These are phyloP conservation scores for Anomalospiza imberbis DNA, from an alignment of 2,797 vertebrate species.

Conservation along the genomic window DNA sequence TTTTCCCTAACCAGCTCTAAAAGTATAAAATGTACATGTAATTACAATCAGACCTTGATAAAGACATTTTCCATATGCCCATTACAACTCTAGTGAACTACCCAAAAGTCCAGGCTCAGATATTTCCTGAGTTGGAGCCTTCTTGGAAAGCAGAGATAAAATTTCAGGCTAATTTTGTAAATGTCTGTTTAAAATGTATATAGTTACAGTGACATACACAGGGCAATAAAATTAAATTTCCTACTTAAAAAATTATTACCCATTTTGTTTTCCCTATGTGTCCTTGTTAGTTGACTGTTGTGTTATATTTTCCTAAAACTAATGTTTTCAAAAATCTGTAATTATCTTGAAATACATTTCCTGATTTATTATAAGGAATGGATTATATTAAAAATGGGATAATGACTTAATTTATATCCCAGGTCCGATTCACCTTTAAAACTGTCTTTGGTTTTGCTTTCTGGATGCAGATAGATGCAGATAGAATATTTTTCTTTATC, in stretches of 20 bases:
- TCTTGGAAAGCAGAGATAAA: neutral
- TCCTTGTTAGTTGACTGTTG: neutral
- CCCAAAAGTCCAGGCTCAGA: neutral
- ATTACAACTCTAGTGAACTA: neutral
- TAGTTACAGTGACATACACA: neutral
- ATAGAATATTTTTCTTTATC: neutral
- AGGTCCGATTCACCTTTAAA: neutral
- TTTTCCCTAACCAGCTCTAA: neutral
- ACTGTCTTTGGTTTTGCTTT: neutral
- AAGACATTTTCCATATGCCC: neutral
- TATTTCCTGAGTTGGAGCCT: neutral
- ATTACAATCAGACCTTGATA: neutral
- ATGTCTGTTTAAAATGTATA: neutral
- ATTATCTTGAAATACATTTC: slow-evolving; percentile 25
- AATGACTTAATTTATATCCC: neutral
- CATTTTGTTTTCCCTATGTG: neutral
- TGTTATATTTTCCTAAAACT: neutral
- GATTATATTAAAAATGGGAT: neutral
- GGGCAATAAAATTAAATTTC: neutral
- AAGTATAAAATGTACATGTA: neutral
- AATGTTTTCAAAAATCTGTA: neutral
- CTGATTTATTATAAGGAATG: neutral
- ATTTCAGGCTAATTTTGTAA: neutral
- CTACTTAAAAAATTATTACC: neutral
- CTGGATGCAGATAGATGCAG: neutral